A percentile compares a stretch with the other conserved stretches of the same genome.
Conservation (phyloP, 2,888 invertebrate species). For the Brachypalpus laphriformis region DNA sequence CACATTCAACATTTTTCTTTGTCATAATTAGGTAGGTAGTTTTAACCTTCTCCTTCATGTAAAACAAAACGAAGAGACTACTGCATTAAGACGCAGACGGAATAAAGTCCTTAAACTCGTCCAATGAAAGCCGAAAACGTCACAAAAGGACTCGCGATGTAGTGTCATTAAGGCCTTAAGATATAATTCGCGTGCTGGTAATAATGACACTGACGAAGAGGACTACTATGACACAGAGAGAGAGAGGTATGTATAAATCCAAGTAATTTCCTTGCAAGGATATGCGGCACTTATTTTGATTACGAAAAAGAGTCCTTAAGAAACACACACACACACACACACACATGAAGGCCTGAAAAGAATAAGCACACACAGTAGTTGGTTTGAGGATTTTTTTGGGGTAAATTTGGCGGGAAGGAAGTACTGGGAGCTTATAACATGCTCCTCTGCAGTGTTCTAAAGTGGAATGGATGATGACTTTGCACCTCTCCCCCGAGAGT, state of each 20-base stretch:
- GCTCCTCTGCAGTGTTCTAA: not conserved
- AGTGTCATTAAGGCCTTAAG: slow-evolving; percentile 36
- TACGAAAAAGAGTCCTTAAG: slow-evolving; percentile 40
- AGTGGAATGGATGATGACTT: slow-evolving; percentile 36
- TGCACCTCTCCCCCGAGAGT: not conserved
- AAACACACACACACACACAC: slow-evolving; percentile 6
- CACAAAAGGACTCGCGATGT: slow-evolving; percentile 15
- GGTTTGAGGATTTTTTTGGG: slow-evolving; percentile 16
- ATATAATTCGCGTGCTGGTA: slow-evolving; percentile 59
- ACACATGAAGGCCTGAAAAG: not conserved
- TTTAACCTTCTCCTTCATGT: slow-evolving; percentile 52
- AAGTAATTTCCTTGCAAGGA: slow-evolving; percentile 37
- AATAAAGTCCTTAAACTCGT: slow-evolving; percentile 44
- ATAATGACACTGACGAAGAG: slow-evolving; percentile 58
- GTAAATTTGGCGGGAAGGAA: not conserved
- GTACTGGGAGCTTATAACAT: not conserved
- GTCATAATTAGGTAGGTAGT: slow-evolving; percentile 43
- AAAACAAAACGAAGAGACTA: slow-evolving; percentile 25
- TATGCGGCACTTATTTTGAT: slow-evolving; percentile 65
- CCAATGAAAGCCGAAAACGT: slow-evolving; percentile 1
- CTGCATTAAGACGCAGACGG: slow-evolving; percentile 52
- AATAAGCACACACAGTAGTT: slow-evolving; percentile 11
- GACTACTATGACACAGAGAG: not conserved
- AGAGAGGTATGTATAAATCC: slow-evolving; percentile 25
- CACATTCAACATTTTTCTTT: not conserved